Base-by-base conservation (phyloP, 1,140 invertebrate species). In the Drosophila obscura region DNA sequence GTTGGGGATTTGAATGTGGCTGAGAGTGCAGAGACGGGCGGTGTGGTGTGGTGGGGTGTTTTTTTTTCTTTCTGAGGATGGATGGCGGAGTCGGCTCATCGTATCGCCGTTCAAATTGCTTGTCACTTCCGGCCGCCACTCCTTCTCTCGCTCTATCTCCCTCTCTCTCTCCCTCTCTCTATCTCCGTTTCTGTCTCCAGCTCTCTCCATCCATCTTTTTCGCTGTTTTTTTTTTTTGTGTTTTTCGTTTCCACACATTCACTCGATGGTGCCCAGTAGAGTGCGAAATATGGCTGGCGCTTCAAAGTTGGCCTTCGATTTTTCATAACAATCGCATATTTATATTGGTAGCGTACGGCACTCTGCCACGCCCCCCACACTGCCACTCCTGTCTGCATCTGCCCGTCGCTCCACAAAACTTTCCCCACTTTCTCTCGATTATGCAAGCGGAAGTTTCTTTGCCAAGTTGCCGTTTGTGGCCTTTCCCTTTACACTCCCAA, bases 281-380 rank as follows among this genome's bases (percentile, higher is more conserved):
- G 73, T 76, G 73, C 68, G 63, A 76, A 76, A 68, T 76, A 76
- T 76, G 73, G 71, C 71, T 19, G 71, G 51, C 61, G 52, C 72
- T 75, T 75, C 49, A 45, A 53, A 75, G 61, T 82, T 81, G 74
- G 81, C 81, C 82, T 87, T 85, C 74, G 81, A 85, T 82, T 81
- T 78, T 63, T 66, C 60, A 76, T 80, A 73, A 73, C 62, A 75
- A 67, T 74, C 53, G 61, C 72, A 75, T 75, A 75, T 59, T 75
- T 74, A 74, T 74, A 49, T 59, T 71, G 60, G 60, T 51, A 58
- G 28, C 13, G 35, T 5, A 39, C 7, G 9, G 24, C 24, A 57
- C 31, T 4, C 8, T 39, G 35, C 11, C 35, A 39, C 35, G 4
- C 5, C 6, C 7, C 6, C 26, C 26, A 28, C 26, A 6, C 6